Evolutionary conservation across 2,888 invertebrate species (phyloP).

Genomic region (Glaucopsyche alexis): DNA sequence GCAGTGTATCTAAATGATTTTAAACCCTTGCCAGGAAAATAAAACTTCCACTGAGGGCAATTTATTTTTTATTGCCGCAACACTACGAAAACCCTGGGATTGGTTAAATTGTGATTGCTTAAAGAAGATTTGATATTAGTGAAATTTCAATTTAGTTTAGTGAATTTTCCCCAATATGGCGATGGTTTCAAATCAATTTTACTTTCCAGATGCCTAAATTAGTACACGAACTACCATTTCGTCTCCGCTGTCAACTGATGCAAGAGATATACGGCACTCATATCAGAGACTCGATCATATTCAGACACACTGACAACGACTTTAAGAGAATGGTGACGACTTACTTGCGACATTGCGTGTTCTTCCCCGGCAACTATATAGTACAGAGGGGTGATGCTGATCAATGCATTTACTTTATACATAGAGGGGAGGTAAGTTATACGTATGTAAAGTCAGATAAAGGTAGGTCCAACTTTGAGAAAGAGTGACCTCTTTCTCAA

Average conservation of each 20-base stretch:
- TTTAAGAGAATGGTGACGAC: slow-evolving; percentile 73
- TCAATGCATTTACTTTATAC: slow-evolving; percentile 79
- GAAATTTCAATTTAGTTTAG: too few species aligned
- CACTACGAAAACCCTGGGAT: too few species aligned
- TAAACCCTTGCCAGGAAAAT: too few species aligned
- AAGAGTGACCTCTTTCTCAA: too few species aligned
- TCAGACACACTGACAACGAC: slow-evolving; percentile 69
- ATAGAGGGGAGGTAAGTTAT: slow-evolving; percentile 69
- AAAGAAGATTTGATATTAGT: too few species aligned
- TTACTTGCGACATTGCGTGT: slow-evolving; percentile 74
- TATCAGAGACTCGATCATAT: slow-evolving; percentile 72
- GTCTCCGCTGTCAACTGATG: slow-evolving; percentile 72
- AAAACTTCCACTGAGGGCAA: too few species aligned
- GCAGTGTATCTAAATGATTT: too few species aligned
- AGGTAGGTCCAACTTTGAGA: too few species aligned
- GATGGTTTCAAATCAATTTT: too few species aligned
- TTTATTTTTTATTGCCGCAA: too few species aligned
- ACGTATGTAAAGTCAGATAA: not conserved
- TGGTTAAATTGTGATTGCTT: too few species aligned
- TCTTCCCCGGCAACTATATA: slow-evolving; percentile 78
- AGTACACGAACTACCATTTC: slow-evolving; percentile 63
- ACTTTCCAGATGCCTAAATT: slow-evolving; percentile 64
- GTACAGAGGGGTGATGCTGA: slow-evolving; percentile 78
- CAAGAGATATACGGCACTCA: slow-evolving; percentile 73
- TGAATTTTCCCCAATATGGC: too few species aligned